Conservation (phyloP, 2,888 invertebrate genomes). For the Apocheima hispidaria region DNA sequence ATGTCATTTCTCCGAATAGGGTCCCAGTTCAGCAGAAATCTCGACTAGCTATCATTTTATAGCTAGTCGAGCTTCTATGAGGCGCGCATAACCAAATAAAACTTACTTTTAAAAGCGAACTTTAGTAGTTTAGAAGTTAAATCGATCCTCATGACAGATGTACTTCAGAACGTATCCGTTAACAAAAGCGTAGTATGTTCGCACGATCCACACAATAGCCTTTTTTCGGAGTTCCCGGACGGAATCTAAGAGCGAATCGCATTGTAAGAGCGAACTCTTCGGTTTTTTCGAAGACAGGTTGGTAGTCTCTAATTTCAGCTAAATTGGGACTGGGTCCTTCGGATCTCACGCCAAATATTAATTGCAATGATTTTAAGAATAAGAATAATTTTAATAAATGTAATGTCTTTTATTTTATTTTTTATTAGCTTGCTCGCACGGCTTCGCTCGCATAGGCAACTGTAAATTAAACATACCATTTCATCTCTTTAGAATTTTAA, state of each 20-base stretch:
- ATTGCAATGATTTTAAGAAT: no score
- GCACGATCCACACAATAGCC: constrained; percentile 76
- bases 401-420: no score
- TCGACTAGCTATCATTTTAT: no score
- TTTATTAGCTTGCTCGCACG: no score
- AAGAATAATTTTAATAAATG: no score
- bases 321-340: constrained; percentile 2
- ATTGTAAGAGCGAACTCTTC: constrained; percentile 68
- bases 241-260: constrained; percentile 76
- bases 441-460: no score
- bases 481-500: no score
- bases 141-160: constrained; percentile 22
- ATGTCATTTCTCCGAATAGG: no score
- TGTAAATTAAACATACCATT: no score
- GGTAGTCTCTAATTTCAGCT: constrained; percentile 44
- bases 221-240: constrained; percentile 71
- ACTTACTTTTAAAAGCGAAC: no score
- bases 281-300: constrained; percentile 50
- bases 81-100: neutral
- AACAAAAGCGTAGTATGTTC: constrained; percentile 75
- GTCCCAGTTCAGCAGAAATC: no score
- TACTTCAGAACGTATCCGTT: neutral
- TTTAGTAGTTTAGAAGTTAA: neutral
- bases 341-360: constrained; percentile 2
- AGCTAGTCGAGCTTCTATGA: no score